A percentile compares a stretch with the other conserved stretches of the same genome.
phyloP scores from a whole-genome alignment of 2,797 vertebrate genomes.

The Hybognathus amarus region DNA sequence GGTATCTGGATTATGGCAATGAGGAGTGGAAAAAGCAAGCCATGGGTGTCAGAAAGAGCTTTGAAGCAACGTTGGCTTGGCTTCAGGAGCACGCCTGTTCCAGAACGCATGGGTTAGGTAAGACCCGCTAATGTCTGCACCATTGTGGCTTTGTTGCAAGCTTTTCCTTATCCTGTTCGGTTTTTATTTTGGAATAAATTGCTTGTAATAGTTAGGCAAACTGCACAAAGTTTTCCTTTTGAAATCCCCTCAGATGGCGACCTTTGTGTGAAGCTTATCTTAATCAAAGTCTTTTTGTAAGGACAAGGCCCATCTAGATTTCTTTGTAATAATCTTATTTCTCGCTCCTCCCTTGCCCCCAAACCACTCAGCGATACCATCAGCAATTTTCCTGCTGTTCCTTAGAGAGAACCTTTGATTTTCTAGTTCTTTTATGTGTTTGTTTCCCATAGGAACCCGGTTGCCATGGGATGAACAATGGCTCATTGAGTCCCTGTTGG shows the following conservation, averaged over 20 bases:
- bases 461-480: slow-evolving; percentile 97
- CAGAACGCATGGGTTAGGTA: slow-evolving; percentile 94
- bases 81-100: slow-evolving; percentile 96
- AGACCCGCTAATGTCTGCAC: slow-evolving; percentile 28
- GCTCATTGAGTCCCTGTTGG: slow-evolving; percentile 97
- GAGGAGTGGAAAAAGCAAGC: slow-evolving; percentile 89
- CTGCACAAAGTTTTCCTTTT: background rate
- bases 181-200: background rate
- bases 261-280: slow-evolving; percentile 11
- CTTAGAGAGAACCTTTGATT: slow-evolving; percentile 32
- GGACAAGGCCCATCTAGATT: slow-evolving; percentile 14
- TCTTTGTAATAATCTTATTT: slow-evolving; percentile 26
- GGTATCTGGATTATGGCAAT: slow-evolving; percentile 98
- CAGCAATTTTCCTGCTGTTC: slow-evolving; percentile 31
- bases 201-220: background rate
- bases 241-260: background rate
- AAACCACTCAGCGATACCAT: slow-evolving; percentile 39
- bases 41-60: slow-evolving; percentile 87
- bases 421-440: slow-evolving; percentile 10
- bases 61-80: slow-evolving; percentile 92
- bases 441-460: slow-evolving; percentile 84
- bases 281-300: slow-evolving; percentile 30
- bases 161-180: background rate
- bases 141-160: background rate
- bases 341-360: slow-evolving; percentile 9